Conservation (phyloP, 1,140 invertebrate species). For the Drosophila mauritiana region DNA sequence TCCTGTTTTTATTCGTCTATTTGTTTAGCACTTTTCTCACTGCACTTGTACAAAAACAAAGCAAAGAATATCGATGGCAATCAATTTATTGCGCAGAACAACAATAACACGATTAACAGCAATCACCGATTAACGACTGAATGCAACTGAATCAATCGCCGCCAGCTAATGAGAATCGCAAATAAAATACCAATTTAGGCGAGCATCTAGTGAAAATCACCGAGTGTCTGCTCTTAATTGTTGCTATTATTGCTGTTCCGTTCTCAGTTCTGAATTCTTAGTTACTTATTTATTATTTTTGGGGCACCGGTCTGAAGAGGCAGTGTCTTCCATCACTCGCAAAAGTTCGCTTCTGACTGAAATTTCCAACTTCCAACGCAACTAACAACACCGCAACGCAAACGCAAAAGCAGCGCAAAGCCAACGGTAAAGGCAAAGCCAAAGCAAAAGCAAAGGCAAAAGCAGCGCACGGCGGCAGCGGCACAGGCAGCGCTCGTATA, state of each 20-base stretch:
- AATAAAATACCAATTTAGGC: neutral
- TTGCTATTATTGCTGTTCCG: slow-evolving; percentile 2
- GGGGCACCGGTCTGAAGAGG: slow-evolving; percentile 5
- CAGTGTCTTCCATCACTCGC: neutral
- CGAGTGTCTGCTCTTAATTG: neutral
- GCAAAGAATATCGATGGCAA: slow-evolving; percentile 7
- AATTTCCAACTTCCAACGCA: slow-evolving; percentile 7
- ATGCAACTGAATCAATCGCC: neutral
- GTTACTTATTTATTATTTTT: slow-evolving; percentile 7
- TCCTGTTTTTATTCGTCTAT: neutral
- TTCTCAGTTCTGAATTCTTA: neutral
- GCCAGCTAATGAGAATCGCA: neutral
- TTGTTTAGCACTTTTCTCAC: slow-evolving; percentile 22
- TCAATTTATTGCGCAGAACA: slow-evolving; percentile 4
- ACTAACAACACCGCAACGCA: slow-evolving; percentile 6
- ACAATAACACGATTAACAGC: slow-evolving; percentile 3
- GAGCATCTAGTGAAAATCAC: neutral
- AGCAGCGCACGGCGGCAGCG: neutral
- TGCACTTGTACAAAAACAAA: slow-evolving; percentile 37
- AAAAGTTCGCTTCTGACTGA: slow-evolving; percentile 10
- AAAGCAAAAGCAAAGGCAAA: neutral
- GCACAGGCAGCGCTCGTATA: neutral
- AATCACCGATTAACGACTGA: neutral
- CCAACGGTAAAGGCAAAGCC: neutral
- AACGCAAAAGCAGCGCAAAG: neutral